Conservation (phyloP, 2,888 invertebrate species). For the Thereva unica region DNA sequence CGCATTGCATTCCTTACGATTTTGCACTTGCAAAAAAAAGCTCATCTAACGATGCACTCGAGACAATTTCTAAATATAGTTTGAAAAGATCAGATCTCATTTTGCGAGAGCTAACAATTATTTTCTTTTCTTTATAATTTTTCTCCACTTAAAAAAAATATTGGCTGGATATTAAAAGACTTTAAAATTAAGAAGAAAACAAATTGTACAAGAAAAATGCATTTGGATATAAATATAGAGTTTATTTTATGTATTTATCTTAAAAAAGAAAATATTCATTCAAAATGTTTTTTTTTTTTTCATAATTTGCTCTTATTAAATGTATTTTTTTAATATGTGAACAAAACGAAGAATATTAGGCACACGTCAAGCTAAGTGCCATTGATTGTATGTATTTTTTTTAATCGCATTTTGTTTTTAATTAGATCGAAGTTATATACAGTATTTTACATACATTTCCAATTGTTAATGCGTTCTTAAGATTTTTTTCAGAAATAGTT, state of each 20-base stretch:
- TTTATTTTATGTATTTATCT: slow-evolving; percentile 1
- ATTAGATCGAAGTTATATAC: too few species aligned
- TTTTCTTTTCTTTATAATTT: not conserved
- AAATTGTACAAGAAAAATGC: not conserved
- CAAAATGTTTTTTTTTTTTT: not conserved
- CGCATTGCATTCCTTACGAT: slow-evolving; percentile 22
- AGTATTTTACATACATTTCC: too few species aligned
- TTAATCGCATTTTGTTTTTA: not conserved
- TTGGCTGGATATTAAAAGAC: too few species aligned
- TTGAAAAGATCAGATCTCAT: not conserved
- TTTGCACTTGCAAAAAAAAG: not conserved
- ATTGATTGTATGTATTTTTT: not conserved
- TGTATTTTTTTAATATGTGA: not conserved
- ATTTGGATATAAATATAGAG: too few species aligned
- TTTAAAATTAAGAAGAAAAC: not conserved
- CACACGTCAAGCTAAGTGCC: slow-evolving; percentile 6
- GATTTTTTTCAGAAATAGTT: too few species aligned
- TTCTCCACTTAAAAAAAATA: not conserved
- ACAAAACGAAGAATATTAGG: not conserved
- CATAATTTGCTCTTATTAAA: not conserved
- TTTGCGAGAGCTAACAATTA: not conserved
- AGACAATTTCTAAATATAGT: slow-evolving; percentile 26
- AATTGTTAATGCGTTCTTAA: too few species aligned
- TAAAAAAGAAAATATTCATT: not conserved
- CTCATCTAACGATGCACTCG: not conserved